Evolutionary conservation across 2,888 invertebrate genomes (phyloP).

Genomic region (Idaea biselata): DNA sequence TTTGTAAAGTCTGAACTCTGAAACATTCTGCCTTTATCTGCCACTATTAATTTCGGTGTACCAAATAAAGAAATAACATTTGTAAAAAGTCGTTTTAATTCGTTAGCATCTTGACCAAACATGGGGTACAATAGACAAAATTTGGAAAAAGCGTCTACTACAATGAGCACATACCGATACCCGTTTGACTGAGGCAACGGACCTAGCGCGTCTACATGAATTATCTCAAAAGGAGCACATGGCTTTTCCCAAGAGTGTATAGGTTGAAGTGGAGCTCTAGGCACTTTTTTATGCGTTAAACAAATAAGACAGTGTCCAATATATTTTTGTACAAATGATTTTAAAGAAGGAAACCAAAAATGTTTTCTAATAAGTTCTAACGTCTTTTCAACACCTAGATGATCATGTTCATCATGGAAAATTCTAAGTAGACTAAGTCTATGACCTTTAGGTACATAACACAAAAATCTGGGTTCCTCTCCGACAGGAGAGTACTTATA

Average conservation of each 20-base stretch:
- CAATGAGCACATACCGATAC: conserved; percentile 15
- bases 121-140: no score
- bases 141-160: no score
- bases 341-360: conserved; percentile 30
- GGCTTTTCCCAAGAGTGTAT: conserved; percentile 31
- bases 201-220: conserved; percentile 23
- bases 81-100: no score
- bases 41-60: no score
- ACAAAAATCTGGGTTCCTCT: conserved; percentile 23
- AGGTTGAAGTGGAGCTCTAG: conserved; percentile 20
- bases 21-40: no score
- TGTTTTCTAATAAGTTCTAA: conserved; percentile 22
- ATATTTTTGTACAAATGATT: no score
- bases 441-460: conserved; percentile 34
- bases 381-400: conserved; percentile 23
- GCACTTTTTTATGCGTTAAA: conserved; percentile 5
- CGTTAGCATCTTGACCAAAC: no score
- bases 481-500: conserved; percentile 19
- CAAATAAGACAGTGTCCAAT: no score
- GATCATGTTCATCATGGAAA: conserved; percentile 33
- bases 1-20: no score
- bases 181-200: conserved; percentile 24
- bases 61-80: no score
- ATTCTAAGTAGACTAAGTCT: conserved; percentile 30
- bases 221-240: conserved; percentile 24